Base-by-base conservation (phyloP, 1,140 invertebrate species). In the Caerostris darwini region DNA sequence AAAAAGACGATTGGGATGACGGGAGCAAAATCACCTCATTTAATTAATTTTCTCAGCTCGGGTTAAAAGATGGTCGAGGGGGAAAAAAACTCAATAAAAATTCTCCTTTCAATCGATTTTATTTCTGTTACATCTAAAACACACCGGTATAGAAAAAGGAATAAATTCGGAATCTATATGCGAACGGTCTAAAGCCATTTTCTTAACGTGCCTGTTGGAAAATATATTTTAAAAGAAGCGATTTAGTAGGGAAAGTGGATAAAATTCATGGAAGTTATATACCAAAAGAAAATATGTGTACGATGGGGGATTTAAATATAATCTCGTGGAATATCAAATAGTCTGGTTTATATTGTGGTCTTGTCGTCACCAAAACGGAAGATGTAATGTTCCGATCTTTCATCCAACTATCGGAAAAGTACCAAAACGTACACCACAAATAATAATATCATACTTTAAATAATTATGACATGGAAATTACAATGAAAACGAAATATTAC, bases 1-100 rank as follows among this genome's bases (percentile, higher is more conserved):
- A 67, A 64, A 88, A 67, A 50, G 58, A 85, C 57, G 54, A 85
- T 85, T 17, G 34, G 7, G 54, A n/a, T 53, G 50, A 88, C 86
- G 61, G 57, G 34, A 54, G 86, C 34, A 50, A 88, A 88, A 88
- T 88, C 61, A 61, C 61, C 86, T 59, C 86, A 61, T 88, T 88
- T 88, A 88, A 88, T 88, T 88, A 88, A 88, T 88, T 88, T 88
- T 88, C 86, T 53, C 58, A 61, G 50, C 54, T 57, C 19, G n/a
- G 57, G 71, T 77, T 77, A 85, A 85, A 58, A 85, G 57, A 85
- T 58, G 57, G 56, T 34, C 0, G n/a, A 34, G 61, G 17, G 34
- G 8, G 58, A 58, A 7, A 59, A 85, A 85, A 85, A 59, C 57
- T 59, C 57, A 19, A 19, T 85, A 59, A 59, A 59, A 85, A 58